phyloP scores from a whole-genome alignment of 2,113 vertebrate genomes.

The Forbesichthys agassizii region DNA sequence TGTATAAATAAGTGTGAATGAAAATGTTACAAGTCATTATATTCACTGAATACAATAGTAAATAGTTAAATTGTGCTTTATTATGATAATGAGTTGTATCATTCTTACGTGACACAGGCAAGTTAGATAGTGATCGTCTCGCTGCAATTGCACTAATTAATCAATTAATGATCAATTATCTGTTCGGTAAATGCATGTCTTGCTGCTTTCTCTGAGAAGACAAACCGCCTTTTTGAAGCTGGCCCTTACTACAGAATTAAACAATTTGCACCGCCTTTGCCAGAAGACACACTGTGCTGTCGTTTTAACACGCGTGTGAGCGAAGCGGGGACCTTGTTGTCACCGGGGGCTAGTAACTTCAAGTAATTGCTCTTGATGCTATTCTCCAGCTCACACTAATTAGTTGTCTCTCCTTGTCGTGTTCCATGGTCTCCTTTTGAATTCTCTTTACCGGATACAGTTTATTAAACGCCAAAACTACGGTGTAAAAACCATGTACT shows the following conservation, averaged over 20 bases:
- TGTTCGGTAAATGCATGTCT: background rate
- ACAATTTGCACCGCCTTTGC: conserved; percentile 41
- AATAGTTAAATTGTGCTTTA: too few relatives aligned
- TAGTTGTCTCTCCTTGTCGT: conserved; percentile 49
- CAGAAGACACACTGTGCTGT: conserved; percentile 56
- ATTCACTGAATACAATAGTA: too few relatives aligned
- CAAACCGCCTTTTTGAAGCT: conserved; percentile 38
- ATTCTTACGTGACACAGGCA: too few relatives aligned
- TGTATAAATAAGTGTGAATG: too few relatives aligned
- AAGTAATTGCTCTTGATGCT: conserved; percentile 67
- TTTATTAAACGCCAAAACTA: conserved; percentile 38
- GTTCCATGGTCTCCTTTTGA: conserved; percentile 40
- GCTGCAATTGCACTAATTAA: background rate
- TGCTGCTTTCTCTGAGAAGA: conserved; percentile 1
- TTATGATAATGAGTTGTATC: too few relatives aligned
- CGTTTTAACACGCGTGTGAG: conserved; percentile 47
- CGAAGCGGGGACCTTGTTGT: conserved; percentile 37
- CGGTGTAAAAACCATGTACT: conserved; percentile 7
- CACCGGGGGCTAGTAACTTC: conserved; percentile 61
- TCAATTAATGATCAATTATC: background rate
- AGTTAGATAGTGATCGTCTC: too few relatives aligned
- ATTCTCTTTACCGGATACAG: conserved; percentile 38
- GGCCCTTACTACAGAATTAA: conserved; percentile 43
- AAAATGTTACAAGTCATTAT: too few relatives aligned
- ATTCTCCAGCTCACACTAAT: conserved; percentile 65